phyloP scores from a whole-genome alignment of 2,113 vertebrate genomes.

The Pelodiscus sinensis region DNA sequence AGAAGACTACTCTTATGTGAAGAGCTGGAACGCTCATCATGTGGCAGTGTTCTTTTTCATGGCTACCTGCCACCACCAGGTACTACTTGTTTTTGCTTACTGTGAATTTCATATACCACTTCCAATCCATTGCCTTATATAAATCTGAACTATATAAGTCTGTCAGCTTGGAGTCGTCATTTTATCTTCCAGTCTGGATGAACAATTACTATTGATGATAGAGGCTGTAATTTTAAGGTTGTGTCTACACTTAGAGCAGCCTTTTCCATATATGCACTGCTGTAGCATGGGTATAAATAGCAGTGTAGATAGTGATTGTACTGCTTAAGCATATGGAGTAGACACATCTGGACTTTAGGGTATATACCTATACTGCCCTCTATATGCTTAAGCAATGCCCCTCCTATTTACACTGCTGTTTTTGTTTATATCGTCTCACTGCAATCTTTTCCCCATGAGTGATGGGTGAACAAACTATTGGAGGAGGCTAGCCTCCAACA shows the following conservation, averaged over 20 bases:
- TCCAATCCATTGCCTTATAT: background rate
- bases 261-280: background rate
- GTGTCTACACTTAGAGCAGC: background rate
- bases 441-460: background rate
- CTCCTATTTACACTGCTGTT: background rate
- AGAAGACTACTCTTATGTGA: slow-evolving; percentile 93
- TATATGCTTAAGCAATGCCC: background rate
- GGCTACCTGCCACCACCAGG: slow-evolving; percentile 97
- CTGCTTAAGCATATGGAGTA: background rate
- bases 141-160: background rate
- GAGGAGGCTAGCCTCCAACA: too few relatives aligned
- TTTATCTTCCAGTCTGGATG: background rate
- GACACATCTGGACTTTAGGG: background rate
- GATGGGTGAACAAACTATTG: too few relatives aligned
- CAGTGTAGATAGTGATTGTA: background rate
- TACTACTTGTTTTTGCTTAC: slow-evolving; percentile 31
- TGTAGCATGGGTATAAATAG: background rate
- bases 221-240: background rate
- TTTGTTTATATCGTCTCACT: background rate
- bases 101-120: background rate
- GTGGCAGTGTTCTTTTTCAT: slow-evolving; percentile 97
- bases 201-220: background rate
- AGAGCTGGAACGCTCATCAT: slow-evolving; percentile 96
- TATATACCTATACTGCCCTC: background rate
- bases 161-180: background rate